Base-by-base conservation (phyloP, 1,140 invertebrate species). In the Ruditapes philippinarum region DNA sequence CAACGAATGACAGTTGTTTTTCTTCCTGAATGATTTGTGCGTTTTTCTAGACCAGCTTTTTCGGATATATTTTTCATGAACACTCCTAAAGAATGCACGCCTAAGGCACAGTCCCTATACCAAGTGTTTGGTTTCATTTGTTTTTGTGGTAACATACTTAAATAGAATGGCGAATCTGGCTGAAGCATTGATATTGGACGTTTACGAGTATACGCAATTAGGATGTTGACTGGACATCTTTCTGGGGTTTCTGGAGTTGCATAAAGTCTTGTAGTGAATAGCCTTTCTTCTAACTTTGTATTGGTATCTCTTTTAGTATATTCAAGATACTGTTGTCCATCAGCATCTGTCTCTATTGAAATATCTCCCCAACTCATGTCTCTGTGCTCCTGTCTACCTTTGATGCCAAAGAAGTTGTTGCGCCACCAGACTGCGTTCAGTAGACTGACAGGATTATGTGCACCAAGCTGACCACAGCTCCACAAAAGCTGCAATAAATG, bases 41-140 rank as follows among this genome's bases (percentile, higher is more conserved):
- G 31, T 70, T 25, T 70, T 70, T 9, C n/a, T 70, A 33, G 65
- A 11, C 31, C 65, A 70, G 65, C 31, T 12, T 70, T 5, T 33
- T 1, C n/a, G 19, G 11, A 33, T 31, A 70, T 70, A 14, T 0
- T 70, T 70, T 70, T 68, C 65, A 68, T 68, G 28, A 68, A 11
- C 36, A 31, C 65, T 2, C 36, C 65, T 17, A 68, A 28, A 36
- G 65, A 33, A 38, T 68, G 65, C 33, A 31, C n/a, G 14, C 36
- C 65, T 11, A 68, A 28, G 36, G 65, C 19, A 11, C 11, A 38
- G 12, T 33, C 33, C 33, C 33, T 68, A 28, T 68, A 38, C 36
- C 65, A 68, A 68, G 36, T 22, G 65, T 36, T 4, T 70, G 11
- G 31, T 70, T 70, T 70, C 65, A 70, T 70, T n/a, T 70, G 65